Evolutionary conservation across 2,797 vertebrate genomes (phyloP), one percentile per base, ranked within the genome.

Genomic region (Botia almorhae): DNA sequence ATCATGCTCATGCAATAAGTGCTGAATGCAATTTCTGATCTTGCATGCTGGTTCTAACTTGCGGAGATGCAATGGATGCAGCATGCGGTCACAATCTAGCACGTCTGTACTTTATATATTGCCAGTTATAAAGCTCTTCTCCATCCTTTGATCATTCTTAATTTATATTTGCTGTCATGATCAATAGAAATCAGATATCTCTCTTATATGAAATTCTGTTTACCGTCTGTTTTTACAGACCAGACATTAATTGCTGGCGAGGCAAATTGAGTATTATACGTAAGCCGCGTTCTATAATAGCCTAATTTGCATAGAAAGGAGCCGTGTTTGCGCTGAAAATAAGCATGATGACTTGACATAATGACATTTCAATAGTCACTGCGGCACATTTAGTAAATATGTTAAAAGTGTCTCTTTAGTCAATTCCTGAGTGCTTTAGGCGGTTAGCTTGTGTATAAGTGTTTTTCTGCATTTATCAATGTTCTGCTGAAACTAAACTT

Each of bases 221-320:
- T 29, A 61, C 12, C 5, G 2, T 61, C 26, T 5, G 23, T 29
- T 43, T 43, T 29, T 16, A 29, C 16, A 16, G 16, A n/a, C 14
- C 51, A 16, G 6, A 17, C 23, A 6, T 60, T 6, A 60, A 60
- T 60, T 60, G 21, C 56, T 1, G 13, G 0, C 13, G 3, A 14
- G 23, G 23, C 12, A 61, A 61, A 61, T 1, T 1, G 56, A 60
- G 56, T 60, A 19, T 23, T 23, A 23, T 61, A 29, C 26, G 29
- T 61, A 29, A 61, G 58, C 23, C 13, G 2, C 23, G 16, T 61
- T 61, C 26, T 29, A 29, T 61, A 61, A 61, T 29, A 61, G 26
- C 23, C 60, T 61, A 14, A 29, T 61, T 61, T 61, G 60, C 60
- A 16, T 33, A 16, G 60, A 61, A 61, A 61, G 60, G 13, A 61